A percentile compares a stretch with the other conserved stretches of the same genome.
Conservation (phyloP, 1,140 invertebrate species). For the Yoshiicerus persimilis region DNA sequence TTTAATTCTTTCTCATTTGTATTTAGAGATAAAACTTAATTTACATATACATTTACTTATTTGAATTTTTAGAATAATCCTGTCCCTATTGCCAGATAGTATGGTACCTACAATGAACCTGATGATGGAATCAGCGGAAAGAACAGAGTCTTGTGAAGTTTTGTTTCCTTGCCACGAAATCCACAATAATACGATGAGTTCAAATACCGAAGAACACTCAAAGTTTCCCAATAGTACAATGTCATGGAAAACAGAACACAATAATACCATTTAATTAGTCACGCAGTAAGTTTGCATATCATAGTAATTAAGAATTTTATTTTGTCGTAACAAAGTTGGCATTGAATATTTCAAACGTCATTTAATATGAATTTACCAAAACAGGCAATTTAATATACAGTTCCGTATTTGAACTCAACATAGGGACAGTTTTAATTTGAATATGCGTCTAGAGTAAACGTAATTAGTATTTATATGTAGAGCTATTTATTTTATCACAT, state of each 20-base stretch:
- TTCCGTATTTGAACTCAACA: no score
- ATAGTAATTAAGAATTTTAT: no score
- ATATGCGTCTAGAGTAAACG: no score
- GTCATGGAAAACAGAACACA: not conserved
- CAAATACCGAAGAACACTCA: not conserved
- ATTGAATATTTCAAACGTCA: no score
- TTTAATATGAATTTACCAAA: no score
- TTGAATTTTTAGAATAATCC: not conserved
- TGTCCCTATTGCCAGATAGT: not conserved
- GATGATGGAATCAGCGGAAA: not conserved
- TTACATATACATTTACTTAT: not conserved
- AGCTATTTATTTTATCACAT: no score
- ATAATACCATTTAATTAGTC: no score
- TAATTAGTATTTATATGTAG: no score
- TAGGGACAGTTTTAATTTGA: no score
- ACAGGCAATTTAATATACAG: no score
- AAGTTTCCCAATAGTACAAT: not conserved
- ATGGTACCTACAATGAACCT: not conserved
- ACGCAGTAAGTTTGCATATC: no score
- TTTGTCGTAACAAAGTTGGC: no score
- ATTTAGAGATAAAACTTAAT: not conserved
- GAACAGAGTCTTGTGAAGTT: not conserved
- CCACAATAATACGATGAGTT: not conserved
- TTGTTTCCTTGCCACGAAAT: not conserved
- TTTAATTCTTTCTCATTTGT: not conserved